Evolutionary conservation across 2,888 invertebrate species (phyloP).

Genomic region (Ennomos quercinarius): DNA sequence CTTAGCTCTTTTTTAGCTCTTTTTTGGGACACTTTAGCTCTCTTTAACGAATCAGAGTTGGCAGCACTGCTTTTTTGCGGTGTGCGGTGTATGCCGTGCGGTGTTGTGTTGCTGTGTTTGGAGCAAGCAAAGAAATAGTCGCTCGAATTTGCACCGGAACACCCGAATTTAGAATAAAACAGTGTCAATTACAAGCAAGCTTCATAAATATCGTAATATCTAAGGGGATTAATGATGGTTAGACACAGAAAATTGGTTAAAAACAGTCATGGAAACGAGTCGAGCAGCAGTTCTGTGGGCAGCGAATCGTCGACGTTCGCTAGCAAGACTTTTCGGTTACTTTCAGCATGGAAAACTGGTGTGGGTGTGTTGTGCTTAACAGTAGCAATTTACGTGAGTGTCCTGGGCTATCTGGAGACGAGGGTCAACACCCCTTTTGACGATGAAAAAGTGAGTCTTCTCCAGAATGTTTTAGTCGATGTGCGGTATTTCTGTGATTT

Average conservation of each 20-base stretch:
- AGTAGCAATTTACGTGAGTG: constrained; percentile 91
- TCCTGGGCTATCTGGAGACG: constrained; percentile 94
- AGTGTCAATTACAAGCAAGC: constrained; percentile 48
- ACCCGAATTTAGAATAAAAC: constrained; percentile 27
- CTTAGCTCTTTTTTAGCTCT: too few species aligned
- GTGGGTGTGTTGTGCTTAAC: constrained; percentile 87
- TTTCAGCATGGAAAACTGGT: constrained; percentile 85
- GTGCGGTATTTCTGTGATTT: too few species aligned
- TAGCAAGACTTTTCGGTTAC: constrained; percentile 52
- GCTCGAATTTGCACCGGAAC: constrained; percentile 29
- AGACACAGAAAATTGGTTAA: constrained; percentile 63
- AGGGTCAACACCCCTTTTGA: constrained; percentile 94
- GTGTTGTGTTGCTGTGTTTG: too few species aligned
- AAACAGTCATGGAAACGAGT: constrained; percentile 59
- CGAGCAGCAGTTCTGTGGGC: constrained; percentile 63
- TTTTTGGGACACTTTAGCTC: too few species aligned
- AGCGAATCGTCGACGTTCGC: constrained; percentile 52
- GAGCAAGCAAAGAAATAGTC: too few species aligned
- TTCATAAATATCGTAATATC: constrained; percentile 28
- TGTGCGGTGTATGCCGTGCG: too few species aligned
- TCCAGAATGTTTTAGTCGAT: not conserved
- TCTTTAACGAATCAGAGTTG: too few species aligned
- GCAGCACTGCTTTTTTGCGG: too few species aligned
- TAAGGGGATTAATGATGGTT: constrained; percentile 61
- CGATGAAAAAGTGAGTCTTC: constrained; percentile 87